A percentile compares a stretch with the other conserved stretches of the same genome.
Conservation (phyloP, 2,888 invertebrate species). For the Crepidodera aurea region DNA sequence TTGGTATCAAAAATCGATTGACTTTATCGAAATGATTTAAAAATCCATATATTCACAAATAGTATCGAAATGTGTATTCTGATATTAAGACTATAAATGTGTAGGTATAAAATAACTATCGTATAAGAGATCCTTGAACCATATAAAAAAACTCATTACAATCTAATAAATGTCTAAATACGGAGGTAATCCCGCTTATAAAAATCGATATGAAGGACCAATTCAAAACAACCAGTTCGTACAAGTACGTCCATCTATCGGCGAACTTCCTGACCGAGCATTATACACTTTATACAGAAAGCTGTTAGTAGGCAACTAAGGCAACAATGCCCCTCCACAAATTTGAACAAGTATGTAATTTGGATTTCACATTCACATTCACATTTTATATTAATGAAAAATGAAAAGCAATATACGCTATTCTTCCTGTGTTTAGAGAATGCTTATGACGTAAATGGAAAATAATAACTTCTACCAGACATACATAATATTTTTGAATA, state of each 20-base stretch:
- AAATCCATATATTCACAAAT: too few relatives aligned
- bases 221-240: background rate
- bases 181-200: background rate
- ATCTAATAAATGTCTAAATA: background rate
- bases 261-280: background rate
- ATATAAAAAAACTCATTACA: background rate
- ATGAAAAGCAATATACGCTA: background rate
- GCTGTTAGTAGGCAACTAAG: background rate
- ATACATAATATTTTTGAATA: background rate
- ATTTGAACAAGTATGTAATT: background rate
- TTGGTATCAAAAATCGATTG: too few relatives aligned
- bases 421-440: background rate
- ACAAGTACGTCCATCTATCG: background rate
- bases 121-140: background rate
- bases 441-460: constrained; percentile 8
- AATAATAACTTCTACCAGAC: background rate
- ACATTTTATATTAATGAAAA: background rate
- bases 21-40: too few relatives aligned
- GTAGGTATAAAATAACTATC: too few relatives aligned
- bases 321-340: background rate
- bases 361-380: background rate
- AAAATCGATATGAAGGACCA: background rate
- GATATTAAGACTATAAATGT: too few relatives aligned
- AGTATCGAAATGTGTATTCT: too few relatives aligned
- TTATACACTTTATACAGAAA: background rate